Conservation (phyloP, 2,888 invertebrate genomes). For the Melanotus villosus region DNA sequence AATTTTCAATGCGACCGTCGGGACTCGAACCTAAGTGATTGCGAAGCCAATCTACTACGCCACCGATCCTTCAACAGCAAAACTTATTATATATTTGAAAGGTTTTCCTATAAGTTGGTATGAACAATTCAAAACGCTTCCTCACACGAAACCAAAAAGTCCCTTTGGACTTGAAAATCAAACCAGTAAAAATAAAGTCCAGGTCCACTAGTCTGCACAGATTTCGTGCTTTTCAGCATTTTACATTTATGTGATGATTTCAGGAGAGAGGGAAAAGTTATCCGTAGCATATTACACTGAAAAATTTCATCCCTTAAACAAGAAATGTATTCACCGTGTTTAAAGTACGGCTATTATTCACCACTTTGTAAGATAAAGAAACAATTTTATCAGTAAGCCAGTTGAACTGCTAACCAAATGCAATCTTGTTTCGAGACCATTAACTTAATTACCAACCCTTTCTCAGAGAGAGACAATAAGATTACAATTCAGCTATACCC, state of each 20-base stretch:
- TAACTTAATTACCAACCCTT: slow-evolving; percentile 69
- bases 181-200: no score
- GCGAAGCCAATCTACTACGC: no score
- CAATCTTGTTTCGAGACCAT: slow-evolving; percentile 70
- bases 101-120: no score
- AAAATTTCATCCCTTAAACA: slow-evolving; percentile 48
- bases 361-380: slow-evolving; percentile 65
- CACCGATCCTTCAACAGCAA: no score
- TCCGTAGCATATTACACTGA: slow-evolving; percentile 38
- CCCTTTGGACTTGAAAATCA: no score
- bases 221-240: no score
- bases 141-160: no score
- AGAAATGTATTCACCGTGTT: slow-evolving; percentile 52
- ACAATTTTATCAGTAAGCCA: slow-evolving; percentile 67
- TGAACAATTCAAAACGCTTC: no score
- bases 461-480: slow-evolving; percentile 55
- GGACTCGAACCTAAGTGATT: no score
- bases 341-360: slow-evolving; percentile 57
- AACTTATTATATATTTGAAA: no score
- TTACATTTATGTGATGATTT: not conserved
- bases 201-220: no score
- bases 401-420: slow-evolving; percentile 68
- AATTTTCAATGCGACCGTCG: no score
- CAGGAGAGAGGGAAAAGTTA: slow-evolving; percentile 18
- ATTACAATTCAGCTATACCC: slow-evolving; percentile 9